Conservation (phyloP, 2,113 vertebrate genomes). For the Gopherus flavomarginatus region DNA sequence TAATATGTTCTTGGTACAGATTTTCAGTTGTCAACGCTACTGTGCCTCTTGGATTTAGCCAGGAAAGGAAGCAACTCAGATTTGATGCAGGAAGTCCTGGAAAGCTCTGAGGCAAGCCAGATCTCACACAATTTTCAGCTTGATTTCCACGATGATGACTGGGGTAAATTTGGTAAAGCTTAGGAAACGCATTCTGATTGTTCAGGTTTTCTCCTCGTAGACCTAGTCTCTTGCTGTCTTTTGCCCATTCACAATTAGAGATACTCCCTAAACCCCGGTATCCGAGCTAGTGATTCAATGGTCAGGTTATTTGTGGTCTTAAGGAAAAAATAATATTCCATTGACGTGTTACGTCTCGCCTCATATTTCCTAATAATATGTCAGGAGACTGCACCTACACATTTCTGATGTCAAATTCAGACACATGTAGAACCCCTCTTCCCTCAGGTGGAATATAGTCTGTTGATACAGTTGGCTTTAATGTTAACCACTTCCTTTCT, state of each 20-base stretch:
- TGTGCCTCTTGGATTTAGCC: not conserved
- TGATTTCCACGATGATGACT: not conserved
- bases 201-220: slow-evolving; percentile 19
- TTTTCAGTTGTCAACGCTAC: not conserved
- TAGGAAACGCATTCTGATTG: not conserved
- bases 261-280: not conserved
- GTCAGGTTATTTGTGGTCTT: not conserved
- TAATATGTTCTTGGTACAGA: fast-evolving
- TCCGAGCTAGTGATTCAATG: fast-evolving
- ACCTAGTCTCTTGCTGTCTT: not conserved
- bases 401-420: not conserved
- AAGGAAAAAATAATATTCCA: not conserved
- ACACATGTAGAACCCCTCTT: slow-evolving; percentile 1
- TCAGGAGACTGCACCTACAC: not conserved
- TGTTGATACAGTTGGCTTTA: slow-evolving; percentile 66
- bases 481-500: slow-evolving; percentile 31
- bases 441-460: slow-evolving; percentile 34
- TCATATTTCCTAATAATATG: not conserved
- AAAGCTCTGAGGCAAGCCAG: not conserved
- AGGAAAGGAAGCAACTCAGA: not conserved
- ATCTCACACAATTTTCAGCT: slow-evolving; percentile 18
- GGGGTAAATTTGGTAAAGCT: not conserved
- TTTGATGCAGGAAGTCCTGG: fast-evolving
- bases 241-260: not conserved
- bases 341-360: fast-evolving